Evolutionary conservation across 2,113 vertebrate genomes (phyloP).

Genomic region (Fregata magnificens): DNA sequence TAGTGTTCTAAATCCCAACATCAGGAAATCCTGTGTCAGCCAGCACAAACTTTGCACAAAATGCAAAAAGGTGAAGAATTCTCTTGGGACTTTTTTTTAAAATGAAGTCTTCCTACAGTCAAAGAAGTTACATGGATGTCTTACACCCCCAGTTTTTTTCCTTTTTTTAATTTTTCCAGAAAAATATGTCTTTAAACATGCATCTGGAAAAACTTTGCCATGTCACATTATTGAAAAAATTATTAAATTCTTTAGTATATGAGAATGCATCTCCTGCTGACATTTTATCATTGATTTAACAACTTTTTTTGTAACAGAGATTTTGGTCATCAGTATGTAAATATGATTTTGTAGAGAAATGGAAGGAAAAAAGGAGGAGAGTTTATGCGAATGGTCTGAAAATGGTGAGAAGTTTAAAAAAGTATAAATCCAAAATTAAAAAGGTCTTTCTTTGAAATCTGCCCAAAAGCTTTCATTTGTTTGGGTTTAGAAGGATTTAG

Average conservation of each 20-base stretch:
- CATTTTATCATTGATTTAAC: not conserved
- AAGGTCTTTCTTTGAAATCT: not conserved
- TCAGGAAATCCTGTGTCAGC: not conserved
- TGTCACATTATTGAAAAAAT: not conserved
- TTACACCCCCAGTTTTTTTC: not conserved
- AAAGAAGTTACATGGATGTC: not conserved
- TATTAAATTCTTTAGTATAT: not conserved
- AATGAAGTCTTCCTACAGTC: not conserved
- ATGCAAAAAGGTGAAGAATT: not conserved
- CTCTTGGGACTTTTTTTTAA: not conserved
- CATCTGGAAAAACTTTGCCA: not conserved
- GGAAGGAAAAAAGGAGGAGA: rapidly evolving
- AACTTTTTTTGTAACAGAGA: not conserved
- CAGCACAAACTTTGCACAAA: not conserved
- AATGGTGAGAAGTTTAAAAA: not conserved
- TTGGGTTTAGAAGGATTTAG: not conserved
- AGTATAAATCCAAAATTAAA: not conserved
- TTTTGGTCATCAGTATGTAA: not conserved
- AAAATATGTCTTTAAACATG: not conserved
- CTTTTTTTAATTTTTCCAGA: not conserved
- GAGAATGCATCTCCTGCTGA: not conserved
- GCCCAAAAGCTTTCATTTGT: not conserved
- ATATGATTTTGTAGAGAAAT: not conserved
- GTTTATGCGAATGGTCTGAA: not conserved
- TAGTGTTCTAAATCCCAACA: not conserved